phyloP scores from a whole-genome alignment of 2,797 vertebrate genomes.

The Oceanodroma leucorhoa region DNA sequence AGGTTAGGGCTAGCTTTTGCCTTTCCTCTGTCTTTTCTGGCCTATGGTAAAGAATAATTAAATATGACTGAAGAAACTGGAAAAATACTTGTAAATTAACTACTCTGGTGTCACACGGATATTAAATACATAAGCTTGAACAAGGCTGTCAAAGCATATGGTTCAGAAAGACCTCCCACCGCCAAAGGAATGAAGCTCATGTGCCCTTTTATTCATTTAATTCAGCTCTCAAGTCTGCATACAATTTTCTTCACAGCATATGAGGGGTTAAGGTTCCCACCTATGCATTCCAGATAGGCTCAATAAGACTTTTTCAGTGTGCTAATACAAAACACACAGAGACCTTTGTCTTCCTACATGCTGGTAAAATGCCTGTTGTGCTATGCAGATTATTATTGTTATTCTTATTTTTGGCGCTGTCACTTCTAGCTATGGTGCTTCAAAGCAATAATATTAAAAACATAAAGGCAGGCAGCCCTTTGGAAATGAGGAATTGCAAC shows the following conservation, averaged over 20 bases:
- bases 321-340: slow-evolving; percentile 54
- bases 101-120: neutral
- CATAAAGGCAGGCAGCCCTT: slow-evolving; percentile 45
- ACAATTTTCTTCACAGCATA: slow-evolving; percentile 47
- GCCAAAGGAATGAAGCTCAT: slow-evolving; percentile 29
- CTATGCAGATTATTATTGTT: slow-evolving; percentile 68
- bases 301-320: slow-evolving; percentile 25
- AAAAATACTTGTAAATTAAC: slow-evolving; percentile 38
- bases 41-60: neutral
- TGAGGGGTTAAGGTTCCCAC: slow-evolving; percentile 59
- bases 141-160: slow-evolving; percentile 9
- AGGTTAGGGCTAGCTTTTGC: neutral
- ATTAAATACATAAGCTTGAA: slow-evolving; percentile 10
- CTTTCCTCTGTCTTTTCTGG: neutral
- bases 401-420: slow-evolving; percentile 57
- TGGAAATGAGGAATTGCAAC: slow-evolving; percentile 24
- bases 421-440: slow-evolving; percentile 53
- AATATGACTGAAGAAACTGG: slow-evolving; percentile 3
- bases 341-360: slow-evolving; percentile 55
- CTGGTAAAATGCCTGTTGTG: slow-evolving; percentile 42
- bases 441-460: slow-evolving; percentile 66
- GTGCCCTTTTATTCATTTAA: slow-evolving; percentile 24
- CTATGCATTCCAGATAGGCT: slow-evolving; percentile 56
- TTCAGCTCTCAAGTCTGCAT: slow-evolving; percentile 6
- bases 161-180: slow-evolving; percentile 46